Conservation (phyloP, 2,113 vertebrate species). For the Channa maculata region DNA sequence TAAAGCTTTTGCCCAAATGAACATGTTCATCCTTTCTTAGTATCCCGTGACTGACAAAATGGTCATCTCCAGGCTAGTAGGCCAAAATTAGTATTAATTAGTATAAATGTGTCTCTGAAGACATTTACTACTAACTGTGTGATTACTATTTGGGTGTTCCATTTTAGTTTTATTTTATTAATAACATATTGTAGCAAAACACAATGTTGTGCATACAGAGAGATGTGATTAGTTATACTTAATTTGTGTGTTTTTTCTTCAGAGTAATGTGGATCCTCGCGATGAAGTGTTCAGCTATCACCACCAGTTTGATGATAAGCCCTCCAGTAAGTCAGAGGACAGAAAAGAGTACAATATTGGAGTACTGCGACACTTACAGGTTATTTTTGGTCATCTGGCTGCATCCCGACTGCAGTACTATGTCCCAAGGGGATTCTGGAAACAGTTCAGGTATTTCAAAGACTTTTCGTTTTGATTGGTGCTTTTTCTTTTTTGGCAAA, state of each 20-base stretch:
- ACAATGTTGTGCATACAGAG: background rate
- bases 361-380: conserved; percentile 97
- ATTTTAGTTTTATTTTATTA: too few relatives aligned
- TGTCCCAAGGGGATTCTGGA: conserved; percentile 98
- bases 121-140: too few relatives aligned
- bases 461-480: background rate
- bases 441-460: conserved; percentile 92
- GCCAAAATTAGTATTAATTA: conserved; percentile 4
- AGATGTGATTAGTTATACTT: background rate
- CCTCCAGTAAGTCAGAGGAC: conserved; percentile 96
- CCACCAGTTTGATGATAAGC: conserved; percentile 98
- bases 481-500: background rate
- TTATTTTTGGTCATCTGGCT: conserved; percentile 98
- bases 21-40: conserved; percentile 69
- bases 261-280: conserved; percentile 97
- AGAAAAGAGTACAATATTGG: conserved; percentile 99
- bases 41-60: conserved; percentile 58
- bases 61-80: conserved; percentile 41
- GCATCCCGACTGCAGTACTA: conserved; percentile 98
- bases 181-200: background rate
- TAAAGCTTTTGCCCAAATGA: conserved; percentile 40
- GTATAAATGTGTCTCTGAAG: too few relatives aligned
- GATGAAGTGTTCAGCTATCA: conserved; percentile 99
- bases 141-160: too few relatives aligned
- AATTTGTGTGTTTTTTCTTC: conserved; percentile 7